Conservation (phyloP, 2,888 invertebrate genomes). For the Venusia cambrica region DNA sequence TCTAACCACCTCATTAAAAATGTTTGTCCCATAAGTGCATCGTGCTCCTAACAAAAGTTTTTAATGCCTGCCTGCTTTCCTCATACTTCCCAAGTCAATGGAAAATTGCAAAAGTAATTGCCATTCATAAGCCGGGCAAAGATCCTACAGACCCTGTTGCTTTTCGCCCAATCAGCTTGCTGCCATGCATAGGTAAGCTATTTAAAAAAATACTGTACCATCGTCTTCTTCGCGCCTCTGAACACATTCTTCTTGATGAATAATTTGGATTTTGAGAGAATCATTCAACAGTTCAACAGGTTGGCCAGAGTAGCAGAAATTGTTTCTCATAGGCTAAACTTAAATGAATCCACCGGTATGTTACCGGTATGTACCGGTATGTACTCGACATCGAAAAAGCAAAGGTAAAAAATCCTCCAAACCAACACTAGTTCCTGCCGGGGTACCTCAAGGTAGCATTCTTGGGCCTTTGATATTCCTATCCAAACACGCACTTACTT, state of each 20-base stretch:
- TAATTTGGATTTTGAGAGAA: constrained; percentile 9
- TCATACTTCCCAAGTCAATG: constrained; percentile 5
- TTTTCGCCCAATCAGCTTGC: constrained; percentile 9
- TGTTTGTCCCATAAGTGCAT: constrained; percentile 6
- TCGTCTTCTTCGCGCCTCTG: not conserved
- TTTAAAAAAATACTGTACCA: constrained; percentile 9
- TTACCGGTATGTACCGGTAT: too few species aligned
- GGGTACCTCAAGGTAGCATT: too few species aligned
- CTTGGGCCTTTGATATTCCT: constrained; percentile 10
- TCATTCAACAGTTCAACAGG: constrained; percentile 9
- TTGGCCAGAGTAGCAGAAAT: constrained; percentile 5
- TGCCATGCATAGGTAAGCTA: constrained; percentile 6
- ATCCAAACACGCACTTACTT: not conserved
- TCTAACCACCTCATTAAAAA: constrained; percentile 6
- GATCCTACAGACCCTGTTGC: not conserved
- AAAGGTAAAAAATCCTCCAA: not conserved
- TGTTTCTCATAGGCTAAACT: constrained; percentile 2
- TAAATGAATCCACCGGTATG: constrained; percentile 4
- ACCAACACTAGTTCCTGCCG: constrained; percentile 2
- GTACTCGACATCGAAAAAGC: constrained; percentile 5
- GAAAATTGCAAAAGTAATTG: constrained; percentile 10
- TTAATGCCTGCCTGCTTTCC: constrained; percentile 5
- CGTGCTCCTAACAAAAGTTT: constrained; percentile 4
- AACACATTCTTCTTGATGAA: constrained; percentile 1
- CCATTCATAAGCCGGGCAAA: constrained; percentile 9